These are phyloP conservation scores for Neotoma lepida DNA, from an alignment of 2,113 vertebrate species.

Conservation along the genomic window DNA sequence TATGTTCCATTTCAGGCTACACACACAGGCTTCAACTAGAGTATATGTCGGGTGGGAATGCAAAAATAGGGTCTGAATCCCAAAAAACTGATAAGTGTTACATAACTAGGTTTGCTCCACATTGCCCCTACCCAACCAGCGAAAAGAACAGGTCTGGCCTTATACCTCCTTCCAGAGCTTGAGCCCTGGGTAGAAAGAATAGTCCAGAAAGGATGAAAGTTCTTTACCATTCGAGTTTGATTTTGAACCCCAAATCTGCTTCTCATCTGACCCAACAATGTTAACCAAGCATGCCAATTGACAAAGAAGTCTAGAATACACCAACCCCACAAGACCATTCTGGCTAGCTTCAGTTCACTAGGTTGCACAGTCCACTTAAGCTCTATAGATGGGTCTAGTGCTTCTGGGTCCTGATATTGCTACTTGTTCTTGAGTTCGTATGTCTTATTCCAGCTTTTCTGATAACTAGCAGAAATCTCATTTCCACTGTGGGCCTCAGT, in stretches of 20 bases:
- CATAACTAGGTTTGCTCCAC: not conserved
- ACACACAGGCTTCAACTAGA: slow-evolving; percentile 2
- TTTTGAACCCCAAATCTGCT: not conserved
- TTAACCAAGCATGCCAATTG: not conserved
- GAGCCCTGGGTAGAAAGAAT: slow-evolving; percentile 32
- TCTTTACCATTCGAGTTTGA: slow-evolving; percentile 24
- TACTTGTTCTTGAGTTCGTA: slow-evolving; percentile 5
- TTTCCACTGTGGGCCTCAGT: not conserved
- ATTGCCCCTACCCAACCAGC: not conserved
- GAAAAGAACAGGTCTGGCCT: not conserved
- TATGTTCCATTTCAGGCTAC: not conserved
- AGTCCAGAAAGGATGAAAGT: slow-evolving; percentile 33
- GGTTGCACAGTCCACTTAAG: not conserved
- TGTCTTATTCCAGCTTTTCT: slow-evolving; percentile 59
- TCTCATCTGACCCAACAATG: not conserved
- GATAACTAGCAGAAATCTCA: slow-evolving; percentile 35
- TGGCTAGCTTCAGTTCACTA: not conserved
- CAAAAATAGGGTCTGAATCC: slow-evolving; percentile 25
- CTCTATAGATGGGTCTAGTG: not conserved
- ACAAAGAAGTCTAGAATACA: not conserved
- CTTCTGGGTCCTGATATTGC: not conserved
- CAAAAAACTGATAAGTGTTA: not conserved
- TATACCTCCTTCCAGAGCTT: not conserved
- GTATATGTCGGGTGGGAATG: not conserved
- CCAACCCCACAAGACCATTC: not conserved